phyloP scores from a whole-genome alignment of 2,888 invertebrate genomes.

The Macaria notata region DNA sequence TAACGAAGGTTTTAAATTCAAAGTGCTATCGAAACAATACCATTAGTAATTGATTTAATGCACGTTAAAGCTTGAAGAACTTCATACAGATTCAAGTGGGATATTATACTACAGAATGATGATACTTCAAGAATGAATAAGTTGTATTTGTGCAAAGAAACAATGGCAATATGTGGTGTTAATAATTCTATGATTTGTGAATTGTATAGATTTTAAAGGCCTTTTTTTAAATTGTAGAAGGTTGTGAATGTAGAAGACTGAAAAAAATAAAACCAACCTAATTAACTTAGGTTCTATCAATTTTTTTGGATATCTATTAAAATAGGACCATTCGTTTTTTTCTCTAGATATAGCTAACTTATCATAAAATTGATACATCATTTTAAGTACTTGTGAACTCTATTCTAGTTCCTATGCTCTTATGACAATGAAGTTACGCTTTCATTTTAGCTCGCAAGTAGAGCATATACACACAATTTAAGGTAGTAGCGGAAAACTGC shows the following conservation, averaged over 20 bases:
- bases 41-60: conserved; percentile 3
- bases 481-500: conserved; percentile 17
- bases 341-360: too few species aligned
- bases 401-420: conserved; percentile 1
- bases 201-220: conserved; percentile 5
- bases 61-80: conserved; percentile 5
- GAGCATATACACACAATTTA: conserved; percentile 20
- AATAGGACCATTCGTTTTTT: too few species aligned
- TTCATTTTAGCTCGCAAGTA: conserved; percentile 6
- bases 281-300: too few species aligned
- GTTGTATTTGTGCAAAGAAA: conserved; percentile 9
- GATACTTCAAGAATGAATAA: conserved; percentile 7
- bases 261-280: too few species aligned
- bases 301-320: too few species aligned
- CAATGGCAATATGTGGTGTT: conserved; percentile 18
- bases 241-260: background rate
- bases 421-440: conserved; percentile 13
- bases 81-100: conserved; percentile 6
- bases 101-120: conserved; percentile 7
- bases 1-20: conserved; percentile 2
- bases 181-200: conserved; percentile 22
- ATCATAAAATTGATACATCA: too few species aligned
- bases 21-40: conserved; percentile 7
- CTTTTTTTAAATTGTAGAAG: conserved; percentile 1
- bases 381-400: too few species aligned